Percentiles rank a stretch among this genome's conserved stretches.
Conservation (phyloP, 1,140 invertebrate genomes). For the Akabosia matsudoensis region DNA sequence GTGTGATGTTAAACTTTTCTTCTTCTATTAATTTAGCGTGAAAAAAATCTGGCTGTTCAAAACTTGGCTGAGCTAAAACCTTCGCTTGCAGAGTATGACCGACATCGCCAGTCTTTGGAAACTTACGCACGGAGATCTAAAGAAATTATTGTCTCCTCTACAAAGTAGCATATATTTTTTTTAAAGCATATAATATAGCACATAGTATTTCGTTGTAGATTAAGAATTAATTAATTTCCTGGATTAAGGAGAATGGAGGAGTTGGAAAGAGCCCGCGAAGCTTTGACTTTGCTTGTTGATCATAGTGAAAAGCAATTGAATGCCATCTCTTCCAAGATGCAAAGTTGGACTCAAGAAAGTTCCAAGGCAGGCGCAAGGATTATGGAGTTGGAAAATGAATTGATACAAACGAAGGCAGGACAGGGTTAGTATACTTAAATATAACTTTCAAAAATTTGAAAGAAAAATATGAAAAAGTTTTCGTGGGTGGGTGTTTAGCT, state of each 20-base stretch:
- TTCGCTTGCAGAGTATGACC: background rate
- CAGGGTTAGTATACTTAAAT: too few relatives aligned
- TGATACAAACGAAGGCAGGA: background rate
- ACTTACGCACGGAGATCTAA: conserved; percentile 14
- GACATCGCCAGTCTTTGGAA: conserved; percentile 5
- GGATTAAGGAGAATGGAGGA: conserved; percentile 14
- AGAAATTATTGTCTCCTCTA: background rate
- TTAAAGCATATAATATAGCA: too few relatives aligned
- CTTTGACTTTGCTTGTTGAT: background rate
- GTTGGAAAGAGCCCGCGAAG: conserved; percentile 2
- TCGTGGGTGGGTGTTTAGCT: too few relatives aligned
- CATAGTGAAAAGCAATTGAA: conserved; percentile 9
- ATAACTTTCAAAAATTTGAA: too few relatives aligned
- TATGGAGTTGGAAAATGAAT: conserved; percentile 20
- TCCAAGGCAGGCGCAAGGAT: background rate
- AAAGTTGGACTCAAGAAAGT: background rate
- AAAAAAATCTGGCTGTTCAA: conserved; percentile 24
- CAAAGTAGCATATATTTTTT: too few relatives aligned
- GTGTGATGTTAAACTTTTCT: background rate
- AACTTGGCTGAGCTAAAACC: background rate
- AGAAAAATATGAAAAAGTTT: too few relatives aligned
- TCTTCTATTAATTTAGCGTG: background rate
- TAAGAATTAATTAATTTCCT: too few relatives aligned
- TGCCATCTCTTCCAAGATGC: background rate
- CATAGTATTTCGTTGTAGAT: too few relatives aligned